A percentile compares a stretch with the other conserved stretches of the same genome.
Evolutionary conservation across 2,113 vertebrate species (phyloP).

Genomic region (Trogon melanurus): DNA sequence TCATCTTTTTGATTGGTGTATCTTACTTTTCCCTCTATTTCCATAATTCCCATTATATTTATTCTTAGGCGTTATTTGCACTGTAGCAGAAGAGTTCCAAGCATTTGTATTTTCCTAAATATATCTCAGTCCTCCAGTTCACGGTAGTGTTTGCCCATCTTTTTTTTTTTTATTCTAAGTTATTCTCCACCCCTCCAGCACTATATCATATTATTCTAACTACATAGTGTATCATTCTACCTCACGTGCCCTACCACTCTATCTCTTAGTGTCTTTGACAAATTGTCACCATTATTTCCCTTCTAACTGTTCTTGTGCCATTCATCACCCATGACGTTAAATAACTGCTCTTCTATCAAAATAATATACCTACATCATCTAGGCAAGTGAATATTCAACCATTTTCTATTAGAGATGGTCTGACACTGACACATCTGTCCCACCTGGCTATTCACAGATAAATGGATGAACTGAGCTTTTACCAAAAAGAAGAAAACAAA

Average conservation of each 20-base stretch:
- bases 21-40: not conserved
- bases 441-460: constrained; percentile 50
- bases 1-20: not conserved
- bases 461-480: constrained; percentile 6
- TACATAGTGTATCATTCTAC: constrained; percentile 50
- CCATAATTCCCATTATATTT: not conserved
- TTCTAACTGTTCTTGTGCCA: constrained; percentile 57
- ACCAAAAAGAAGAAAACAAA: not conserved
- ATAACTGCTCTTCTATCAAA: constrained; percentile 71
- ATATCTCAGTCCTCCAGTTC: not conserved
- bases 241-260: constrained; percentile 48
- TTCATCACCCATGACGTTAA: constrained; percentile 69
- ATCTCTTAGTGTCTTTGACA: constrained; percentile 54
- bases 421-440: constrained; percentile 52
- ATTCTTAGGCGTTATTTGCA: not conserved
- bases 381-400: constrained; percentile 64
- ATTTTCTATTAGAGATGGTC: constrained; percentile 54
- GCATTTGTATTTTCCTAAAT: not conserved
- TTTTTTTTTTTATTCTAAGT: not conserved
- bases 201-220: constrained; percentile 55
- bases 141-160: not conserved
- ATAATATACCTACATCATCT: constrained; percentile 71
- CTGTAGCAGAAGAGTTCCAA: not conserved
- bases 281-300: constrained; percentile 69
- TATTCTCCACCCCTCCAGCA: constrained; percentile 10